A percentile compares a stretch with the other conserved stretches of the same genome.
These are phyloP conservation scores for Tortricodes alternella DNA, from an alignment of 2,888 invertebrate species.

Conservation along the genomic window DNA sequence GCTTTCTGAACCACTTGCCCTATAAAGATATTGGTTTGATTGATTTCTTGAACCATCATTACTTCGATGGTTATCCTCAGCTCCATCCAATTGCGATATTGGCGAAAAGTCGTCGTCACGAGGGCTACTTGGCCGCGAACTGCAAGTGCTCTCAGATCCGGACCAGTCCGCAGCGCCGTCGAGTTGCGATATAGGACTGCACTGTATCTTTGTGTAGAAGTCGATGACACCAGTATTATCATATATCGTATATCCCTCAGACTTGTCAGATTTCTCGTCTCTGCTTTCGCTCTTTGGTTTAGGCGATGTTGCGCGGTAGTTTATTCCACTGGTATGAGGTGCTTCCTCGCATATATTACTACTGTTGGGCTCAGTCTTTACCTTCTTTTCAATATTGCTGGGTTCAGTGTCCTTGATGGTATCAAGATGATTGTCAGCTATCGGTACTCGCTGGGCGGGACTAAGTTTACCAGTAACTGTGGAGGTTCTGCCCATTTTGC, in stretches of 20 bases:
- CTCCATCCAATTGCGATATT: slow-evolving; percentile 87
- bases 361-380: slow-evolving; percentile 57
- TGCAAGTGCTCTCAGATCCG: slow-evolving; percentile 78
- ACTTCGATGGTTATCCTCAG: slow-evolving; percentile 82
- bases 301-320: slow-evolving; percentile 65
- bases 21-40: slow-evolving; percentile 70
- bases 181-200: slow-evolving; percentile 85
- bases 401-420: slow-evolving; percentile 63
- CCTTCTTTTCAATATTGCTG: slow-evolving; percentile 57
- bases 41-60: slow-evolving; percentile 64
- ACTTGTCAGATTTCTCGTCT: slow-evolving; percentile 64
- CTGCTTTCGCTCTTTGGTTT: slow-evolving; percentile 66
- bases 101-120: slow-evolving; percentile 67
- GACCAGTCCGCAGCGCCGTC: slow-evolving; percentile 88
- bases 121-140: slow-evolving; percentile 73
- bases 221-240: slow-evolving; percentile 77
- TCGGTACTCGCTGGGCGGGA: slow-evolving; percentile 61
- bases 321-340: slow-evolving; percentile 74
- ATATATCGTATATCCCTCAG: slow-evolving; percentile 73
- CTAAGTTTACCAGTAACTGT: slow-evolving; percentile 71
- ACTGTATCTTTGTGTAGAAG: slow-evolving; percentile 80
- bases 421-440: slow-evolving; percentile 61
- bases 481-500: slow-evolving; percentile 83
- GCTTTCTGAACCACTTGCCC: slow-evolving; percentile 76
- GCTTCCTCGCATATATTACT: slow-evolving; percentile 60